Base-by-base conservation (phyloP, 2,888 invertebrate species). In the Criorhina ranunculi region DNA sequence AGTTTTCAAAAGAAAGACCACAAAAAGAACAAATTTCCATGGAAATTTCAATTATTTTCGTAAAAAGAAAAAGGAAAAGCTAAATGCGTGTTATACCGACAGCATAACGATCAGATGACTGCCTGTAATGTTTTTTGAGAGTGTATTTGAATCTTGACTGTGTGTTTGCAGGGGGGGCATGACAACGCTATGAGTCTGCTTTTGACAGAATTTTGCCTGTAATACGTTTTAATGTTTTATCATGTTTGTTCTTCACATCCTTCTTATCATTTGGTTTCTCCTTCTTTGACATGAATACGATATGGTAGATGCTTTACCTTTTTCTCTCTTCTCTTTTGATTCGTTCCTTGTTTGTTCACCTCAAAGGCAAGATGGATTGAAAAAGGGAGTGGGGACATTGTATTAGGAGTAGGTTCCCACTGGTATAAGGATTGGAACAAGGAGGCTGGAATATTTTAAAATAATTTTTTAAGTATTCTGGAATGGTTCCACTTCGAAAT, bases 21-120 rank as follows among this genome's bases (percentile, higher is more conserved):
- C 57, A 24, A 79, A 75, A 69, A 62, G 57, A 59, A 59, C 57
- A 76, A 76, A 59, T 44, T 40, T 76, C 69, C 55, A 81, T 76
- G 55, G 67, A 75, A 64, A 69, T 76, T 70, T 76, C 70, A 75
- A 69, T 62, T 64, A 75, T 49, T 49, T n/a, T 75, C 57, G 49
- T 1, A 51, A 59, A 59, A 59, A 62, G 46, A n/a, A 6, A 49
- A 35, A 17, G 4, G 1, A 46, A 60, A 49, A 59, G 37, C 35
- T 55, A 37, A 72, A 57, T 60, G 59, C 60, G 53, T 55, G 37
- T 15, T 35, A 24, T 44, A 24, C 51, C 72, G 35, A 55, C 15
- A 42, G 33, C 24, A 62, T 1, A 49, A 40, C 51, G 8, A 57
- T 29, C 15, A 19, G 60, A n/a, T n/a, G 60, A 42, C 19, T 53